Conservation (phyloP, 2,113 vertebrate species). For the Numenius arquata region DNA sequence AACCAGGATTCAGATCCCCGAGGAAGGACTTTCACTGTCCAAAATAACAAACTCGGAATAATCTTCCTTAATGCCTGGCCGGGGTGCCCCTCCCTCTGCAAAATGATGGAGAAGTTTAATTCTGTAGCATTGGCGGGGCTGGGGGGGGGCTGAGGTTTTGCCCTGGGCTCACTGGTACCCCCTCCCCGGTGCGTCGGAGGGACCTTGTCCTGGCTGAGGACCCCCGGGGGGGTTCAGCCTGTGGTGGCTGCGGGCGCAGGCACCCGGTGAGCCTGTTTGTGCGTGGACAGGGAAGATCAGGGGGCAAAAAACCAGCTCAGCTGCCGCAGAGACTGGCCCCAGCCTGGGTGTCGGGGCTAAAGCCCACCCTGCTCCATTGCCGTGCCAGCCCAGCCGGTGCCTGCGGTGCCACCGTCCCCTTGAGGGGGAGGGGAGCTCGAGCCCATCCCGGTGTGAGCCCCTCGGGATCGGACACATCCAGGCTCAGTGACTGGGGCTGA, state of each 20-base stretch:
- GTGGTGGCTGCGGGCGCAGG: accelerated
- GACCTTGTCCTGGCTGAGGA: neutral
- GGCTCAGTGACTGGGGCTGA: neutral
- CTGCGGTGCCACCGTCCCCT: accelerated
- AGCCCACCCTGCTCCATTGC: neutral
- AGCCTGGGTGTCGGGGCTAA: neutral
- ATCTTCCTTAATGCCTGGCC: neutral
- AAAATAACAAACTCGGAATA: conserved; percentile 18
- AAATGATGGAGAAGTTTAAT: neutral
- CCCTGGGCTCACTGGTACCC: accelerated
- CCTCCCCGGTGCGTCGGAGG: accelerated
- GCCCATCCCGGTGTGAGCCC: neutral
- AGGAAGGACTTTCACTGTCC: neutral
- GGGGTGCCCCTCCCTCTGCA: neutral
- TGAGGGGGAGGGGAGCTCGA: neutral
- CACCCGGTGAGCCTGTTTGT: neutral
- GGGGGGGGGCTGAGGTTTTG: neutral
- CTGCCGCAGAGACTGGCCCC: accelerated
- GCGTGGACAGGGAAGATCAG: neutral
- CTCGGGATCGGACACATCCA: accelerated
- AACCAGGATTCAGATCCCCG: conserved; percentile 5
- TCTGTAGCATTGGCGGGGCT: accelerated
- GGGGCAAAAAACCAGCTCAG: neutral
- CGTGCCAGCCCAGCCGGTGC: neutral
- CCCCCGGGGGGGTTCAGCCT: neutral